phyloP scores from a whole-genome alignment of 2,888 invertebrate genomes.

The Dynastes grantii region DNA sequence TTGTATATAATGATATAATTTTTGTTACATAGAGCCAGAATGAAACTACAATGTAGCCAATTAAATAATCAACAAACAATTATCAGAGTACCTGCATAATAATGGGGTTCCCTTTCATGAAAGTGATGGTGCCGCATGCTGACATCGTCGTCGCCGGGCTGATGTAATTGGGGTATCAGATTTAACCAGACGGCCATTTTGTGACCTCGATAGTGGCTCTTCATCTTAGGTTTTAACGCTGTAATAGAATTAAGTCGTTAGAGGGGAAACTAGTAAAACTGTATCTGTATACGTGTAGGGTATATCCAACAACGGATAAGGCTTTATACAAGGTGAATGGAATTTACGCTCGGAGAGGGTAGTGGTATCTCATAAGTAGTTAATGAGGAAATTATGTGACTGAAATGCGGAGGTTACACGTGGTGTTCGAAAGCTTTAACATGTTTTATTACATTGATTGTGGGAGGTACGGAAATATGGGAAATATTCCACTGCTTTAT shows the following conservation, averaged over 20 bases:
- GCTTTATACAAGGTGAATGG: not conserved
- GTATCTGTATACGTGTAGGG: not conserved
- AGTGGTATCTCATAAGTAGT: not conserved
- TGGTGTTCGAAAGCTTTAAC: not conserved
- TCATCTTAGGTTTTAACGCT: conserved; percentile 83
- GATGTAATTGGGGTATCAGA: conserved; percentile 88
- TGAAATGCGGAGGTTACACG: not conserved
- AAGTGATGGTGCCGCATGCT: conserved; percentile 85
- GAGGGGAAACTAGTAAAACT: conserved; percentile 49
- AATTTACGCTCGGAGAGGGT: not conserved
- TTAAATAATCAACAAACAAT: not conserved
- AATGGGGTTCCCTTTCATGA: conserved; percentile 80
- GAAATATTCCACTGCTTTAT: too few relatives aligned
- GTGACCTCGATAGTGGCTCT: conserved; percentile 90
- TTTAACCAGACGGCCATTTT: conserved; percentile 94
- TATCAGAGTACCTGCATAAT: conserved; percentile 78
- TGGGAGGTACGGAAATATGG: too few relatives aligned
- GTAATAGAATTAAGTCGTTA: conserved; percentile 63
- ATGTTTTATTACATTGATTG: not conserved
- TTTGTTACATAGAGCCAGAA: not conserved
- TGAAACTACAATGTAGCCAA: not conserved
- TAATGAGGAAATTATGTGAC: conserved; percentile 7
- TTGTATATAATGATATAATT: too few relatives aligned
- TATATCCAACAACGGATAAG: not conserved
- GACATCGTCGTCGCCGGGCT: conserved; percentile 81